Conservation (phyloP, 2,888 invertebrate genomes). For the Shargacucullia verbasci region DNA sequence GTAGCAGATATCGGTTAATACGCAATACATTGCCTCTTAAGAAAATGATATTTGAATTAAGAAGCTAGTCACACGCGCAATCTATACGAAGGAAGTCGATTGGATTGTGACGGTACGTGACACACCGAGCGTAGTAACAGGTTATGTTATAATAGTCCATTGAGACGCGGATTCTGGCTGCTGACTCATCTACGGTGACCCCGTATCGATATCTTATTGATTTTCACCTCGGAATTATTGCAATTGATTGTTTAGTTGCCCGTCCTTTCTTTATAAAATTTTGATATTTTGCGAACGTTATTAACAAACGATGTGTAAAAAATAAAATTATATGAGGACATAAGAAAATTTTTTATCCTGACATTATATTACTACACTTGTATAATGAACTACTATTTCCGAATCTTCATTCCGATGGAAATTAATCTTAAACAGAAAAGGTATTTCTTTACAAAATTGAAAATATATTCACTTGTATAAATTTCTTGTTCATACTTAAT, state of each 20-base stretch:
- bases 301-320: no score
- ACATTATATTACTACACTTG: no score
- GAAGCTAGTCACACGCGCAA: slow-evolving; percentile 22
- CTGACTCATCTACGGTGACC: slow-evolving; percentile 69
- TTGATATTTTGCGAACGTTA: not conserved
- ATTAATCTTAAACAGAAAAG: no score
- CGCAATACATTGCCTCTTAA: slow-evolving; percentile 34
- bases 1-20: not conserved
- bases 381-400: no score
- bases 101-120: slow-evolving; percentile 44
- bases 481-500: no score
- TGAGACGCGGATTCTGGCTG: slow-evolving; percentile 65
- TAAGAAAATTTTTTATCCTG: no score
- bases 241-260: slow-evolving; percentile 31
- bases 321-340: no score
- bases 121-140: slow-evolving; percentile 57
- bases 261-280: slow-evolving; percentile 8
- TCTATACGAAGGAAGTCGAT: slow-evolving; percentile 24
- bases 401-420: no score
- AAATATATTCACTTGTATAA: no score
- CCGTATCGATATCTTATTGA: slow-evolving; percentile 50
- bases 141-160: slow-evolving; percentile 73
- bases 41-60: not conserved
- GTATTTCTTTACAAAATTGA: no score
- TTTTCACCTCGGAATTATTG: slow-evolving; percentile 46